Conservation (phyloP, 2,797 vertebrate species). For the Falco concolor region DNA sequence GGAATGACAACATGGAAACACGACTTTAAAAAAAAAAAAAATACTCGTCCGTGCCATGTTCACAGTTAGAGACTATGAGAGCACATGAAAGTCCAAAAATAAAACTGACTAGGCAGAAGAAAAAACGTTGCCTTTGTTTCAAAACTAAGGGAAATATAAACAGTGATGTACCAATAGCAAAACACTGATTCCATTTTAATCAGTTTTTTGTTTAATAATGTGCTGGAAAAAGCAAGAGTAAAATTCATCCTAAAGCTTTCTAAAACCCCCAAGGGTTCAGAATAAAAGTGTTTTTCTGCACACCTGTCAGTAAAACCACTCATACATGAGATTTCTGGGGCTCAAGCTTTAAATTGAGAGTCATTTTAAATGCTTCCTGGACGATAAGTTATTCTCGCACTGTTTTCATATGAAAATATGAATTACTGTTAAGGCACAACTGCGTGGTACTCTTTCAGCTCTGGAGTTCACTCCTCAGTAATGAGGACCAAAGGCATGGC, state of each 20-base stretch:
- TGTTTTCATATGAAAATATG: neutral
- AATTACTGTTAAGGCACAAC: neutral
- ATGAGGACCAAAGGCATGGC: neutral
- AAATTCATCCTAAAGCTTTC: neutral
- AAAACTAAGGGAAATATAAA: neutral
- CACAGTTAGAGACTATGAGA: neutral
- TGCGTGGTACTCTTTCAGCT: neutral
- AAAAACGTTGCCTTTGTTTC: too few species aligned
- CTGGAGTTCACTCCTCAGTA: neutral
- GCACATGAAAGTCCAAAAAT: neutral
- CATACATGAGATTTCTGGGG: neutral
- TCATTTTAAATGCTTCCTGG: neutral
- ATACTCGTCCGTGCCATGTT: neutral
- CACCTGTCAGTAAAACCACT: neutral
- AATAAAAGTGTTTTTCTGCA: neutral
- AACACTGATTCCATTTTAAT: neutral
- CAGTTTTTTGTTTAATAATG: neutral
- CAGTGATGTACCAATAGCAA: neutral
- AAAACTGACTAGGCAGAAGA: neutral
- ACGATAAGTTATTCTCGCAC: neutral
- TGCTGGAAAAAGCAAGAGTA: neutral
- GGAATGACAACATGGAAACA: constrained; percentile 29
- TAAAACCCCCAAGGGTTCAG: neutral
- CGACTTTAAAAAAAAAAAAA: neutral
- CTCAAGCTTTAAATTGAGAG: neutral